These are phyloP conservation scores for Drosophila pseudotakahashii DNA, from an alignment of 2,888 invertebrate species.

Conservation along the genomic window DNA sequence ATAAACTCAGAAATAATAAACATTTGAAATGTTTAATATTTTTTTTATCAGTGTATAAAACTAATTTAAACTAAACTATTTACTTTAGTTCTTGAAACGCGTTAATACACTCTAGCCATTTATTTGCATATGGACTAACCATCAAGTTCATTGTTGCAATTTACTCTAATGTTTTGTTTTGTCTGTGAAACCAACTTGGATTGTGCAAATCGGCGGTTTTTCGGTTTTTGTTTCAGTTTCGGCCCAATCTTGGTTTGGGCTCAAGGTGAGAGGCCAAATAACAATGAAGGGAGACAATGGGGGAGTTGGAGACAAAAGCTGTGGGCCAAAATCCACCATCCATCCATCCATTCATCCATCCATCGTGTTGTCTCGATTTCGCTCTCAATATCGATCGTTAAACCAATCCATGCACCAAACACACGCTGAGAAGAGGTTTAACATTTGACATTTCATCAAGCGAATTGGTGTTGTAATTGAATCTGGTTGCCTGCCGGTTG, in stretches of 20 bases:
- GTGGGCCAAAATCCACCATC: slow-evolving; percentile 4
- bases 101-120: background rate
- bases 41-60: no score
- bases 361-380: slow-evolving; percentile 26
- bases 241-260: slow-evolving; percentile 41
- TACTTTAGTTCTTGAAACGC: background rate
- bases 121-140: background rate
- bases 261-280: slow-evolving; percentile 64
- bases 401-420: slow-evolving; percentile 31
- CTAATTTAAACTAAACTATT: no score
- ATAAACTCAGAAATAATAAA: no score
- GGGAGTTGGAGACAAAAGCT: slow-evolving; percentile 46
- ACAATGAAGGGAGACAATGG: slow-evolving; percentile 48
- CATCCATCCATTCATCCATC: no score
- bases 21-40: no score
- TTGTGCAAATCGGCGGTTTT: slow-evolving; percentile 16
- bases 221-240: slow-evolving; percentile 21
- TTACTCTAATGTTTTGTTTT: slow-evolving; percentile 1
- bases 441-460: slow-evolving; percentile 52
- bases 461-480: slow-evolving; percentile 30
- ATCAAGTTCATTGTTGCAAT: slow-evolving; percentile 28
- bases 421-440: slow-evolving; percentile 21
- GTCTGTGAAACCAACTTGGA: background rate
- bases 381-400: slow-evolving; percentile 44
- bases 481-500: slow-evolving; percentile 4